Evolutionary conservation across 2,113 vertebrate species (phyloP), one percentile per base, ranked within the genome.

Genomic region (Albula goreensis): DNA sequence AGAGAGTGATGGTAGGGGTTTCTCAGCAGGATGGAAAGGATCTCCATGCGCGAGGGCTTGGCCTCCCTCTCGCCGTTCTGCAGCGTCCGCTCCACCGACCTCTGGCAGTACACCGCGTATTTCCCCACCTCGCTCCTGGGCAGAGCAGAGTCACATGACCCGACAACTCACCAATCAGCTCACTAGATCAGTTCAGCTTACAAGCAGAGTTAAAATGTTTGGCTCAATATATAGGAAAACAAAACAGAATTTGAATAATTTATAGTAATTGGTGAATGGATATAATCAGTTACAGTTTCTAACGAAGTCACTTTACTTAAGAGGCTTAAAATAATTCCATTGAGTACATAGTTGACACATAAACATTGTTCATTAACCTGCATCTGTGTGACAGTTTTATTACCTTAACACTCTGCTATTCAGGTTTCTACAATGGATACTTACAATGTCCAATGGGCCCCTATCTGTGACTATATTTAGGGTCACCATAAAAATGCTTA

Each of bases 1-100:
- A 98, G 92, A 0, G 97, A 98, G 84, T 98, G 97, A 90, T 97
- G 97, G 90, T 97, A 98, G 3, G 97, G 97, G 92, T 98, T 97
- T 85, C 97, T 95, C 91, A 98, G 94, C 87, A 98, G 92, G 93
- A 98, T 97, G 88, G 97, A 98, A 78, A 98, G 93, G 5, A 97
- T 96, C 93, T 98, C 97, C 97, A 98, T 97, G 0, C 97, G 94
- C 0, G 97, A 98, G 1, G 97, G 97, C 89, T 93, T 97, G 88
- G 97, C 96, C 89, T 97, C 97, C 19, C 97, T 91, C 88, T 97
- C 97, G 0, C 97, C 96, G 0, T 95, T 94, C 90, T 95, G 95
- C 88, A 97, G 91, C 0, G 96, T 96, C 48, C 97, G 93, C 81
- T 97, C 96, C 86, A 97, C 90, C 1, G 97, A 97, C 80, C 97